These are phyloP conservation scores for Busseola fusca DNA, from an alignment of 2,888 invertebrate genomes.

Conservation along the genomic window DNA sequence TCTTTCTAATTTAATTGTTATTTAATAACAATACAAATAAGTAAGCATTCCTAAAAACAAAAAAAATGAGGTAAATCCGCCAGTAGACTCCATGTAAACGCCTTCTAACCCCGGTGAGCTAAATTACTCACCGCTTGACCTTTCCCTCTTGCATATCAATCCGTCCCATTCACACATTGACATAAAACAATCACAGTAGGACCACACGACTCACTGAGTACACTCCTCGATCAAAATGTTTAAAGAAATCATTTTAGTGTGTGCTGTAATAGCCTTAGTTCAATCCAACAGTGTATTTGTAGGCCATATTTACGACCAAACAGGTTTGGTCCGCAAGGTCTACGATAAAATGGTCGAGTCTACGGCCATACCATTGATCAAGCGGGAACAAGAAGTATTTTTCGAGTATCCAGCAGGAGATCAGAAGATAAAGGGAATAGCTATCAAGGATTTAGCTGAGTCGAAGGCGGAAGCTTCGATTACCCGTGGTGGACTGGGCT, in stretches of 20 bases:
- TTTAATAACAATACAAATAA: not conserved
- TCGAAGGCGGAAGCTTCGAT: slow-evolving; percentile 74
- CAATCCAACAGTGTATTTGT: slow-evolving; percentile 69
- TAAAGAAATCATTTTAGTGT: slow-evolving; percentile 51
- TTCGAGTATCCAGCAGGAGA: slow-evolving; percentile 73
- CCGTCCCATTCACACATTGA: slow-evolving; percentile 39
- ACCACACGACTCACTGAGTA: slow-evolving; percentile 15
- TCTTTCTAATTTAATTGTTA: not conserved
- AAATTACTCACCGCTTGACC: slow-evolving; percentile 53
- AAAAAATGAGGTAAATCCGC: slow-evolving; percentile 27
- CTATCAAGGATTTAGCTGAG: slow-evolving; percentile 66
- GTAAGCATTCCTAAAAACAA: not conserved
- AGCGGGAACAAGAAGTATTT: slow-evolving; percentile 67
- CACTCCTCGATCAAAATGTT: slow-evolving; percentile 51
- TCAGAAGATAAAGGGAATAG: slow-evolving; percentile 73
- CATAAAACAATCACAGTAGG: slow-evolving; percentile 47
- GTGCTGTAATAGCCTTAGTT: slow-evolving; percentile 32
- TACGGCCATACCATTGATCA: slow-evolving; percentile 66
- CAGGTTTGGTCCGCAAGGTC: slow-evolving; percentile 69
- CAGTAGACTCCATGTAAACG: slow-evolving; percentile 57
- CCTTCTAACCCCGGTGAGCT: slow-evolving; percentile 35
- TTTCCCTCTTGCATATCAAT: slow-evolving; percentile 55
- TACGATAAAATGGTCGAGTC: slow-evolving; percentile 68
- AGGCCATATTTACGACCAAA: slow-evolving; percentile 71
- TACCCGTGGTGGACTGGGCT: slow-evolving; percentile 76